These are phyloP conservation scores for Bombycilla garrulus DNA, from an alignment of 2,113 vertebrate genomes.

Conservation along the genomic window DNA sequence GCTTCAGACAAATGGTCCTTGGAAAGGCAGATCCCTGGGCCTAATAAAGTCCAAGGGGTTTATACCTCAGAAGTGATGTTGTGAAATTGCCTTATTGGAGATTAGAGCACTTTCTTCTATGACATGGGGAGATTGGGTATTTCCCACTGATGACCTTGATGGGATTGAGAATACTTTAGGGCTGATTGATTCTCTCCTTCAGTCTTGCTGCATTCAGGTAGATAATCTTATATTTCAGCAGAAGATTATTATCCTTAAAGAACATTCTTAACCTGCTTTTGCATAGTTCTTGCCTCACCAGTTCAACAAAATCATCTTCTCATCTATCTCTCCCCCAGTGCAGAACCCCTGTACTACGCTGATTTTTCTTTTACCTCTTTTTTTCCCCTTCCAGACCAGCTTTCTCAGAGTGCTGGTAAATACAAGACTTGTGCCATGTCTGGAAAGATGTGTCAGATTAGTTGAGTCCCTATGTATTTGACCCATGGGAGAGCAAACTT, in stretches of 20 bases:
- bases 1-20: background rate
- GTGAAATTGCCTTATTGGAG: background rate
- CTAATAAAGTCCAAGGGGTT: background rate
- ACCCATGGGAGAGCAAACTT: background rate
- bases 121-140: background rate
- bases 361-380: background rate
- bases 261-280: background rate
- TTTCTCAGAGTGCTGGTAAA: background rate
- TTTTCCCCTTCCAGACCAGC: background rate
- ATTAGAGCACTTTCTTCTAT: background rate
- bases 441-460: background rate
- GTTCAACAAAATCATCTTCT: background rate
- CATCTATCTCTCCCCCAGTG: background rate
- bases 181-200: background rate
- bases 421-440: background rate
- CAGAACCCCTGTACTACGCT: background rate
- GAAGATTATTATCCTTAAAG: background rate
- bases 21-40: background rate
- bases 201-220: background rate
- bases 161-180: background rate
- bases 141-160: background rate
- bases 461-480: background rate
- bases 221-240: conserved; percentile 37
- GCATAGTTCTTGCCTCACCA: background rate
- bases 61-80: background rate